Percentiles rank a stretch among this genome's conserved stretches.
phyloP scores from a whole-genome alignment of 1,140 invertebrate genomes.

The Bombus fervidus region DNA sequence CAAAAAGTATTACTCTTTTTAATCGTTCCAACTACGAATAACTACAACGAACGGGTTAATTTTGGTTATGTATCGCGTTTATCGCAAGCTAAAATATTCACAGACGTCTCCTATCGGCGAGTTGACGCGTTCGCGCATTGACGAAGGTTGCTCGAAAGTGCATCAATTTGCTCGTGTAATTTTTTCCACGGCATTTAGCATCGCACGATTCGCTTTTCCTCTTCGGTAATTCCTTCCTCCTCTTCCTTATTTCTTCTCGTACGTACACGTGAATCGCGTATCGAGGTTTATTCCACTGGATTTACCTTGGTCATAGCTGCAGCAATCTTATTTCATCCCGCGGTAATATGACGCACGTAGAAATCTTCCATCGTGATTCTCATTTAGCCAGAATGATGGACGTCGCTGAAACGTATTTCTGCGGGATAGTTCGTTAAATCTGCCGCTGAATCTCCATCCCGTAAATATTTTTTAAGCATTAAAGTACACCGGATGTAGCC shows the following conservation, averaged over 20 bases:
- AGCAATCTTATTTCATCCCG: background rate
- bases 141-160: background rate
- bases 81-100: background rate
- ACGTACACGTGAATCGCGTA: conserved; percentile 4
- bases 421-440: background rate
- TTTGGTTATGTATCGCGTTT: too few species aligned
- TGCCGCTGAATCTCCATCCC: background rate
- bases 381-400: background rate
- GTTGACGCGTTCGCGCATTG: background rate
- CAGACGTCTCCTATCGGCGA: background rate
- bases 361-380: background rate
- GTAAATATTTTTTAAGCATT: background rate
- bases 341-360: background rate
- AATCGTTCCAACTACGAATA: too few species aligned
- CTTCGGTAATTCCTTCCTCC: background rate
- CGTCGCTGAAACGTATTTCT: background rate
- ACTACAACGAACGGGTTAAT: too few species aligned
- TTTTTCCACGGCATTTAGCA: background rate
- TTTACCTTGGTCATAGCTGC: background rate
- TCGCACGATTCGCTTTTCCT: background rate
- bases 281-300: conserved; percentile 9
- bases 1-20: fast-evolving
- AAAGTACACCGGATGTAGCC: background rate
- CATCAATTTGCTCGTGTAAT: background rate
- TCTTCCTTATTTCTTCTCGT: background rate